These are phyloP conservation scores for Panonychus citri DNA, from an alignment of 1,140 invertebrate species.

Conservation along the genomic window DNA sequence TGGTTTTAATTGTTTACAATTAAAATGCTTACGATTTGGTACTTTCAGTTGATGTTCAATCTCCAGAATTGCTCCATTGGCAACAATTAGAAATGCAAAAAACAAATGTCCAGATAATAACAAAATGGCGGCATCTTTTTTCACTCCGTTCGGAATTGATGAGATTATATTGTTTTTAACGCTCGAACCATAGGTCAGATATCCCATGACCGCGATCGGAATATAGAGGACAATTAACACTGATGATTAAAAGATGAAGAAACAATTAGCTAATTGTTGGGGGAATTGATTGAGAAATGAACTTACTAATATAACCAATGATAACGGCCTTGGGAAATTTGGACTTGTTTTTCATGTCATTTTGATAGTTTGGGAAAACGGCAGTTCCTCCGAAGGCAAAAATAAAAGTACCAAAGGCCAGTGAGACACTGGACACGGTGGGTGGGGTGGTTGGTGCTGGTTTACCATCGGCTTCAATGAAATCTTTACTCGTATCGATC, in stretches of 20 bases:
- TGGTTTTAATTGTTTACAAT: not conserved
- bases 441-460: constrained; percentile 11
- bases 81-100: constrained; percentile 35
- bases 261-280: not conserved
- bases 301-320: constrained; percentile 29
- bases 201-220: constrained; percentile 30
- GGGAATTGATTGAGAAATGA: not conserved
- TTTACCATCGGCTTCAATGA: not conserved
- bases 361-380: constrained; percentile 41
- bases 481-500: constrained; percentile 3
- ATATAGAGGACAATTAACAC: constrained; percentile 32
- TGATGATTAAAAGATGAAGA: constrained; percentile 10
- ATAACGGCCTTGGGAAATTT: constrained; percentile 30
- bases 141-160: constrained; percentile 25
- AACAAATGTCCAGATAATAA: constrained; percentile 32
- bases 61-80: constrained; percentile 39
- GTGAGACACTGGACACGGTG: constrained; percentile 27
- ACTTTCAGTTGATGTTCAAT: constrained; percentile 38
- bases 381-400: constrained; percentile 39
- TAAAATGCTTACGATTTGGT: constrained; percentile 32
- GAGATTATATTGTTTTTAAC: constrained; percentile 30
- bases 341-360: constrained; percentile 35
- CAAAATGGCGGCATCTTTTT: constrained; percentile 30
- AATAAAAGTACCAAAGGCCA: constrained; percentile 35
- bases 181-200: constrained; percentile 31